Conservation (phyloP, 2,113 vertebrate species). For the Stomatorhinus ivindoensis region DNA sequence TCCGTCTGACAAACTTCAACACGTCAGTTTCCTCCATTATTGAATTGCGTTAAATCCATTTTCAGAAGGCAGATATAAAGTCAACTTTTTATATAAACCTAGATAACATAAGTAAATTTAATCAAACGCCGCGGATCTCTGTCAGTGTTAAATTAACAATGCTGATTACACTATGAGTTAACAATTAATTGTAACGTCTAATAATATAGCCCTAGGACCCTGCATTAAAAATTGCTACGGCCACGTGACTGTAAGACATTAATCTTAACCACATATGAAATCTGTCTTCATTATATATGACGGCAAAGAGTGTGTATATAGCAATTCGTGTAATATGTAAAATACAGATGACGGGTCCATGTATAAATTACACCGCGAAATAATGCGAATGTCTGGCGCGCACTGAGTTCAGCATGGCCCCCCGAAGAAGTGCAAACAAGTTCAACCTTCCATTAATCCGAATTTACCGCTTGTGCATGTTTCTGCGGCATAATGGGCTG, state of each 20-base stretch:
- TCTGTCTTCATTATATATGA: background rate
- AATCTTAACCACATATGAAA: background rate
- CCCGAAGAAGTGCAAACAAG: slow-evolving; percentile 51
- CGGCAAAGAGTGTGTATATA: background rate
- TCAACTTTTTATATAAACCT: background rate
- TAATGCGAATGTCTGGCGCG: slow-evolving; percentile 21
- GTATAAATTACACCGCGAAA: background rate
- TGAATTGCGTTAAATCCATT: background rate
- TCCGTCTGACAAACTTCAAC: background rate
- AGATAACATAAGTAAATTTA: background rate
- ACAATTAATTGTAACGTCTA: background rate
- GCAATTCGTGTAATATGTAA: background rate
- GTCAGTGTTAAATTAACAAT: background rate
- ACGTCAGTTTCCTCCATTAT: background rate
- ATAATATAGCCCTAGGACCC: background rate
- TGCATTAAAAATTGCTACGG: background rate
- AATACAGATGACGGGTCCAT: background rate
- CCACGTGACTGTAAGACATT: background rate
- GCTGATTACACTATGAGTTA: background rate
- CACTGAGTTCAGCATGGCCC: slow-evolving; percentile 32
- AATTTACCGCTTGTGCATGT: slow-evolving; percentile 57
- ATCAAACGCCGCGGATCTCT: background rate
- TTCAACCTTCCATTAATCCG: slow-evolving; percentile 51
- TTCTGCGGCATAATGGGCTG: slow-evolving; percentile 37
- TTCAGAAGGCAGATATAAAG: background rate